These are phyloP conservation scores for Sturnus vulgaris DNA, from an alignment of 2,113 vertebrate genomes.

Conservation along the genomic window DNA sequence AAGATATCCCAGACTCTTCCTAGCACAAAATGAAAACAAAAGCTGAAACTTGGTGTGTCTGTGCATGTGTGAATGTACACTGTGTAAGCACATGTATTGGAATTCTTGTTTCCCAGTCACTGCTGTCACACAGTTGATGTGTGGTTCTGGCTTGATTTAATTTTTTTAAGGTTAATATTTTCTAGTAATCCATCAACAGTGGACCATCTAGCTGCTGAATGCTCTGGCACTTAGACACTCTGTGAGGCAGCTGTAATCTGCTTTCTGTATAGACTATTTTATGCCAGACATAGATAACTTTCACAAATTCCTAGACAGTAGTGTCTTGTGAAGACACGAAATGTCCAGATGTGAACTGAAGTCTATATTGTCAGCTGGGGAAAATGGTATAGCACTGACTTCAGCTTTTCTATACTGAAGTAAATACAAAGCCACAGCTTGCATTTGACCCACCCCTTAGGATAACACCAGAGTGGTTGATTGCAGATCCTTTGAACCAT, in stretches of 20 bases:
- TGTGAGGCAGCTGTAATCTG: not conserved
- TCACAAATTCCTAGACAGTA: not conserved
- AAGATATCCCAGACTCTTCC: not conserved
- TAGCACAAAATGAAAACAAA: not conserved
- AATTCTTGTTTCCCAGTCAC: not conserved
- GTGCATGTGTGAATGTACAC: too few relatives aligned
- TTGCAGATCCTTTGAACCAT: not conserved
- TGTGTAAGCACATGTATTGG: not conserved
- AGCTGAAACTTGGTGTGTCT: not conserved
- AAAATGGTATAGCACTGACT: not conserved
- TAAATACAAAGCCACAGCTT: not conserved
- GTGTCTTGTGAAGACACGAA: not conserved
- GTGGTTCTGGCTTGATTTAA: not conserved
- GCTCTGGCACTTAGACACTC: not conserved
- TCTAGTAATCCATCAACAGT: not conserved
- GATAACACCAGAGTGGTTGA: not conserved
- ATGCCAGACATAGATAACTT: not conserved
- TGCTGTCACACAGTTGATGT: not conserved
- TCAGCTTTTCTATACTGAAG: not conserved
- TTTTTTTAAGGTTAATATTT: not conserved
- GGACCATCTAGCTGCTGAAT: not conserved
- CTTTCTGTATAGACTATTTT: not conserved
- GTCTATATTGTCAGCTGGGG: not conserved
- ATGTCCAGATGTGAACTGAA: not conserved
- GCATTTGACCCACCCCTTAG: not conserved